Conservation (phyloP, 2,113 vertebrate genomes). For the Symphodus melops region DNA sequence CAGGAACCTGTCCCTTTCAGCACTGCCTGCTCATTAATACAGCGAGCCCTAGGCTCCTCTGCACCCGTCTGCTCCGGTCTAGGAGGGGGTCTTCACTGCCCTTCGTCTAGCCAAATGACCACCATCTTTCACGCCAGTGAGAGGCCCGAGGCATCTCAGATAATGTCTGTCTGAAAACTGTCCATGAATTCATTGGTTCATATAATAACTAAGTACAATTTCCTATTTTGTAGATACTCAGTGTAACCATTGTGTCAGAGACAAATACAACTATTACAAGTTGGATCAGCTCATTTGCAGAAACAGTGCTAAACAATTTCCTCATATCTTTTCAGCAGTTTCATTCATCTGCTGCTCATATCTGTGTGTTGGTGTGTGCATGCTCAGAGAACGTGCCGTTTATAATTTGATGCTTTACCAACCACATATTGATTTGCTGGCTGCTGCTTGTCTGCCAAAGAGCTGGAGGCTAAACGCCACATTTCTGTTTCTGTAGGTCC, state of each 20-base stretch:
- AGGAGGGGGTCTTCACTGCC: conserved; percentile 77
- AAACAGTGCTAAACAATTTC: conserved; percentile 26
- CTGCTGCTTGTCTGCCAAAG: conserved; percentile 56
- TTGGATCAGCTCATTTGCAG: conserved; percentile 29
- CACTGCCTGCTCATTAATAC: conserved; percentile 84
- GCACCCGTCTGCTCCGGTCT: conserved; percentile 66
- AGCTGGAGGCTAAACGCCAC: conserved; percentile 38
- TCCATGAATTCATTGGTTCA: conserved; percentile 72
- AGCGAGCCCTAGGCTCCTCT: conserved; percentile 75
- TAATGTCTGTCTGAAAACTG: conserved; percentile 74
- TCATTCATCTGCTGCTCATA: conserved; percentile 39
- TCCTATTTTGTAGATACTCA: conserved; percentile 21
- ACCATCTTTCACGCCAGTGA: conserved; percentile 80
- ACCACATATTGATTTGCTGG: conserved; percentile 69
- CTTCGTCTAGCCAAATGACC: conserved; percentile 84
- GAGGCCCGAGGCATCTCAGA: conserved; percentile 66
- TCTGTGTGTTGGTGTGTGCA: conserved; percentile 13
- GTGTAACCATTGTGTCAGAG: conserved; percentile 48
- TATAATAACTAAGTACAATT: conserved; percentile 63
- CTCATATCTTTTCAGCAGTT: conserved; percentile 25
- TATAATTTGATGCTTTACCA: conserved; percentile 65
- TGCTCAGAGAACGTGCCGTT: conserved; percentile 37
- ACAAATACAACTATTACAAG: conserved; percentile 55
- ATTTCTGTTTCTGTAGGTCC: conserved; percentile 48
- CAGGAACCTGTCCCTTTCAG: conserved; percentile 82